Evolutionary conservation across 92 coral and sea anemone species (phyloP).

Genomic region (Diadumene lineata): DNA sequence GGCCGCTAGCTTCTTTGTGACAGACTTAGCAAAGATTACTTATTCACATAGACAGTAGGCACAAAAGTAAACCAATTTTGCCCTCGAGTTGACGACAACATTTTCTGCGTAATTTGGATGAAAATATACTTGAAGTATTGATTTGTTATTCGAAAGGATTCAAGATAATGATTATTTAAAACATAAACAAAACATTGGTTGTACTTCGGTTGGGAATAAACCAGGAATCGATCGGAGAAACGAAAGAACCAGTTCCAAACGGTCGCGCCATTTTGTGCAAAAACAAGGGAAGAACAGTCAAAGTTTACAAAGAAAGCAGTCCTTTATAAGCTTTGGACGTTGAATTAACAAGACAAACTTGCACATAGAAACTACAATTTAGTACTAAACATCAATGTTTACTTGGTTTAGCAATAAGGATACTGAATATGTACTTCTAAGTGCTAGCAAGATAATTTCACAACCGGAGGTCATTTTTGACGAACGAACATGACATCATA

Average conservation of each 20-base stretch:
- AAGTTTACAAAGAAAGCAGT: slow-evolving; percentile 30
- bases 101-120: not conserved
- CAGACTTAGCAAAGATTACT: slow-evolving; percentile 24
- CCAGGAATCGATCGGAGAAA: slow-evolving; percentile 4
- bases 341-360: slow-evolving; percentile 1
- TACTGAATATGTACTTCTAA: slow-evolving; percentile 25
- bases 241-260: slow-evolving; percentile 25
- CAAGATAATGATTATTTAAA: not conserved
- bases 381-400: not conserved
- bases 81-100: slow-evolving; percentile 10
- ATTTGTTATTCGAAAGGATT: not conserved
- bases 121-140: not conserved
- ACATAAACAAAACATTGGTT: not conserved
- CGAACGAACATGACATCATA: slow-evolving; percentile 54
- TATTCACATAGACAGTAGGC: not conserved
- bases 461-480: slow-evolving; percentile 52
- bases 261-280: slow-evolving; percentile 29
- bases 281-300: not conserved
- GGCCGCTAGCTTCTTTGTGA: slow-evolving; percentile 37
- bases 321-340: not conserved
- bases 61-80: slow-evolving; percentile 7
- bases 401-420: slow-evolving; percentile 15
- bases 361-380: not conserved
- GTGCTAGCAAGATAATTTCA: slow-evolving; percentile 52
- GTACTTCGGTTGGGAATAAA: not conserved